Conservation (phyloP, 2,888 invertebrate genomes). For the Matsumyia berberina region DNA sequence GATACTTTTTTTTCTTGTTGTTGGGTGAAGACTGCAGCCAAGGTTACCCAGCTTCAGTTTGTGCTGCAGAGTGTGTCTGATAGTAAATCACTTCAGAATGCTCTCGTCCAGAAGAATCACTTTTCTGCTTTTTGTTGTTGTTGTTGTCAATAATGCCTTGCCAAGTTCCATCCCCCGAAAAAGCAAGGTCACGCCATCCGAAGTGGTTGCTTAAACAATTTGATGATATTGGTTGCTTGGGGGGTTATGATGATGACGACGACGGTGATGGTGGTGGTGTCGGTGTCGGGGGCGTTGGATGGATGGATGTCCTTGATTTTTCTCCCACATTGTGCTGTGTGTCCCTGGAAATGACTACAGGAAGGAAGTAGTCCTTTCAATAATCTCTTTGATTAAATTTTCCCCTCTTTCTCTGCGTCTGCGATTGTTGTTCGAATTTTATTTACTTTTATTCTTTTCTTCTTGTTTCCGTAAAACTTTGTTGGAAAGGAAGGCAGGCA, state of each 20-base stretch:
- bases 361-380: conserved; percentile 52
- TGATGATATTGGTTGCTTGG: conserved; percentile 49
- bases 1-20: conserved; percentile 17
- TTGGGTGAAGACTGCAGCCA: conserved; percentile 16
- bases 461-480: background rate
- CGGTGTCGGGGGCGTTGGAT: conserved; percentile 50
- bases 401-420: conserved; percentile 6
- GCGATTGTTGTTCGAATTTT: conserved; percentile 2
- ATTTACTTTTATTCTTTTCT: conserved; percentile 4
- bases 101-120: conserved; percentile 11
- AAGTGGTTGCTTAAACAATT: conserved; percentile 62
- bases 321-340: conserved; percentile 8
- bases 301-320: conserved; percentile 43
- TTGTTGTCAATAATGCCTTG: conserved; percentile 26
- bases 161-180: conserved; percentile 47
- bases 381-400: conserved; percentile 33
- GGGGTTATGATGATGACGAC: conserved; percentile 9
- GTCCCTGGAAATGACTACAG: conserved; percentile 43
- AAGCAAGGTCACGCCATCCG: conserved; percentile 45
- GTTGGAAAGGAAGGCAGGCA: too few species aligned
- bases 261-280: too few species aligned
- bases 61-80: conserved; percentile 18
- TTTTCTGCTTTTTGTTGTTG: conserved; percentile 9
- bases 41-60: conserved; percentile 10
- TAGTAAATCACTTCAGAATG: conserved; percentile 66